Percentiles rank a stretch among this genome's conserved stretches.
Conservation (phyloP, 1,140 invertebrate species). For the Muscidifurax raptorellus region DNA sequence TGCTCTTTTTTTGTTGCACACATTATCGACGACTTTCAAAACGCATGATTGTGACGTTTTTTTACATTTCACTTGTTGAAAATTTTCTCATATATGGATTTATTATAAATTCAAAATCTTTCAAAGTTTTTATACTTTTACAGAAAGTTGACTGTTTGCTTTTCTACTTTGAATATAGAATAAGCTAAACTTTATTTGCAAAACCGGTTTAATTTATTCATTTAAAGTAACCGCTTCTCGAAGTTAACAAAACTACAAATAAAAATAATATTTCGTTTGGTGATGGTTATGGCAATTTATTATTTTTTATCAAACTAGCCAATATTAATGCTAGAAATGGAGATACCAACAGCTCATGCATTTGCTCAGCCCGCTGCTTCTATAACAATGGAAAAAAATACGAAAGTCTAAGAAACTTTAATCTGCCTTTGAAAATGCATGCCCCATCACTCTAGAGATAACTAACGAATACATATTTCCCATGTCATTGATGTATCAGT, state of each 20-base stretch:
- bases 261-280: slow-evolving; percentile 15
- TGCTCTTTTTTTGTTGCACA: slow-evolving; percentile 23
- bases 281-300: slow-evolving; percentile 12
- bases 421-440: slow-evolving; percentile 28
- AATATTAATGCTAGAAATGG: not conserved
- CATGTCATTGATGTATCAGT: not conserved
- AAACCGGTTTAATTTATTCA: not conserved
- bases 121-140: not conserved
- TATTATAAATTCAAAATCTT: not conserved
- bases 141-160: not conserved
- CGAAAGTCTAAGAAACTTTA: not conserved
- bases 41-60: slow-evolving; percentile 36
- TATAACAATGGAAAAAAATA: slow-evolving; percentile 6
- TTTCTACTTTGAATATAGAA: too few species aligned
- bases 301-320: not conserved
- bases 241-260: not conserved
- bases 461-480: not conserved
- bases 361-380: slow-evolving; percentile 28
- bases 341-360: not conserved
- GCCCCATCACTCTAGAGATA: not conserved
- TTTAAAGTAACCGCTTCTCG: not conserved
- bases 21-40: slow-evolving; percentile 28
- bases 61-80: slow-evolving; percentile 8
- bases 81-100: not conserved
- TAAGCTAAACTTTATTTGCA: not conserved